These are phyloP conservation scores for Aphrocallistes beatrix DNA, from an alignment of 37 sponge, comb jelly and placozoan species.

Conservation along the genomic window DNA sequence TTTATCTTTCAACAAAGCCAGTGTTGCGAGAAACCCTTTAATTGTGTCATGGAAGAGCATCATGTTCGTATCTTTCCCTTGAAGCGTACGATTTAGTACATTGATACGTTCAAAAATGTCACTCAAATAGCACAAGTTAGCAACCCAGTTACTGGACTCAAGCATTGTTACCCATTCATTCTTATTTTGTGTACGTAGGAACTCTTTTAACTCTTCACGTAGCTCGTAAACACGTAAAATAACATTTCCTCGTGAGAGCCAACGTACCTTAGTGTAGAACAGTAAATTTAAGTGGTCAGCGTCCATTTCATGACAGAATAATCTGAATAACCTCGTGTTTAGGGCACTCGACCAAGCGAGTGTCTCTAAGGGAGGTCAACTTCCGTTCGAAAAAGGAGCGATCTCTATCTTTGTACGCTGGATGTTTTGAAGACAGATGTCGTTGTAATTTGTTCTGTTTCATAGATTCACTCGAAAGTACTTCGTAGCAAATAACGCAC, in stretches of 20 bases:
- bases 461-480: not conserved
- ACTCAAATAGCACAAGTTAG: conserved; percentile 16
- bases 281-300: not conserved
- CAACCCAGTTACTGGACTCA: not conserved
- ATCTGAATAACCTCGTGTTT: conserved; percentile 18
- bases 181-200: not conserved
- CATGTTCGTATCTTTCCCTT: not conserved
- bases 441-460: not conserved
- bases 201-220: conserved; percentile 19
- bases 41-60: not conserved
- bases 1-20: conserved; percentile 18
- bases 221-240: conserved; percentile 16
- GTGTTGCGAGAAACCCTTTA: not conserved
- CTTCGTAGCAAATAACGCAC: not conserved
- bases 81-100: conserved; percentile 16
- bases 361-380: not conserved
- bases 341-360: conserved; percentile 1
- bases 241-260: conserved; percentile 19
- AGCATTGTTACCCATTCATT: conserved; percentile 14
- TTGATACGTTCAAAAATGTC: conserved; percentile 18
- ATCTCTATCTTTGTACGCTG: not conserved
- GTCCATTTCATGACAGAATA: conserved; percentile 17
- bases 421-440: not conserved
- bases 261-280: not conserved
- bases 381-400: not conserved